Percentiles rank a stretch among this genome's conserved stretches.
Evolutionary conservation across 2,113 vertebrate genomes (phyloP).

Genomic region (Verasper variegatus): DNA sequence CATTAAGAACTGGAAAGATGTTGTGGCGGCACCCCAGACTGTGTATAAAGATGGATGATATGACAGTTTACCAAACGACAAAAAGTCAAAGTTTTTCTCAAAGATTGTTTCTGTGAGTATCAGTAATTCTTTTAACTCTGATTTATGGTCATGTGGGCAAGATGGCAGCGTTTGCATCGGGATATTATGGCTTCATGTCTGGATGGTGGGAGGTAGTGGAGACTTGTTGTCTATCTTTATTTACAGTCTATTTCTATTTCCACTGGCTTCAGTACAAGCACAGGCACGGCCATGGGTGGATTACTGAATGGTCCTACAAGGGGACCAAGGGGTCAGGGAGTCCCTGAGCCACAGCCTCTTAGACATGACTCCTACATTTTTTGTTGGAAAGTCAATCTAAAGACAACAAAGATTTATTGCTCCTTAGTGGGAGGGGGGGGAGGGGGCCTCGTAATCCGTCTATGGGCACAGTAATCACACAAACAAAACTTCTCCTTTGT

Average conservation of each 20-base stretch:
- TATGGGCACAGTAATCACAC: background rate
- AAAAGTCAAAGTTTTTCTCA: too few relatives aligned
- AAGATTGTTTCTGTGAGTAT: background rate
- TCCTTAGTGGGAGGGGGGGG: background rate
- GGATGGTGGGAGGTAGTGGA: background rate
- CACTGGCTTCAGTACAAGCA: constrained; percentile 1
- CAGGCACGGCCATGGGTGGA: constrained; percentile 15
- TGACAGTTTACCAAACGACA: too few relatives aligned
- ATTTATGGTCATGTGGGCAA: background rate
- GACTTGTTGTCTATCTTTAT: background rate
- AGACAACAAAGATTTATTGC: background rate
- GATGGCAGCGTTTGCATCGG: background rate
- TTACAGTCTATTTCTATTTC: background rate
- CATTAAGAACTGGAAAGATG: too few relatives aligned
- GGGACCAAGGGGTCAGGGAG: background rate
- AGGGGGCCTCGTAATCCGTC: background rate
- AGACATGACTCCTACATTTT: background rate
- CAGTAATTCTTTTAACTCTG: background rate
- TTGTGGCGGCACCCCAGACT: too few relatives aligned
- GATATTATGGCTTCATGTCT: too few relatives aligned
- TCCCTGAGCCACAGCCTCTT: background rate
- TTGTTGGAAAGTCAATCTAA: background rate
- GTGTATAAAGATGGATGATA: too few relatives aligned
- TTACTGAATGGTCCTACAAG: background rate
- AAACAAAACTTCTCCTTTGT: constrained; percentile 7